A percentile compares a stretch with the other conserved stretches of the same genome.
Conservation (phyloP, 2,888 invertebrate genomes). For the Trileptium ribeirensis region DNA sequence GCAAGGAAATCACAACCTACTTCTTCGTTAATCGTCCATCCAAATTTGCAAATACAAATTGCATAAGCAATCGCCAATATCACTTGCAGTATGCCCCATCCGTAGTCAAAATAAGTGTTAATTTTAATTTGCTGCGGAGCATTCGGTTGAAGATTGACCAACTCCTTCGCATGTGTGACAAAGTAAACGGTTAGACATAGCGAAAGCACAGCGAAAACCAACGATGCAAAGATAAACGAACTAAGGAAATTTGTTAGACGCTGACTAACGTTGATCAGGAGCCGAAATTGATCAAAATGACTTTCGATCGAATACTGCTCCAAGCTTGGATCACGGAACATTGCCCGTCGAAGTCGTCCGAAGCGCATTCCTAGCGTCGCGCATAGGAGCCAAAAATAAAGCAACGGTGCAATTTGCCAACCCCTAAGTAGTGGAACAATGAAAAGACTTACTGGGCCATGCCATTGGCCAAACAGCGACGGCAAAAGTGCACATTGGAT, state of each 20-base stretch:
- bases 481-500: not conserved
- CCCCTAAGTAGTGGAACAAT: constrained; percentile 8
- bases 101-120: constrained; percentile 38
- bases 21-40: constrained; percentile 16
- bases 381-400: constrained; percentile 7
- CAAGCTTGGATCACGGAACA: not conserved
- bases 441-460: not conserved
- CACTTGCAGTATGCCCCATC: constrained; percentile 41
- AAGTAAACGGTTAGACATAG: constrained; percentile 17
- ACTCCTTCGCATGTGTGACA: constrained; percentile 5
- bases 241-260: not conserved
- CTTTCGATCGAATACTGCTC: not conserved
- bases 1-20: no score
- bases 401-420: constrained; percentile 9
- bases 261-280: not conserved
- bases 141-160: not conserved
- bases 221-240: constrained; percentile 15
- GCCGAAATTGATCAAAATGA: constrained; percentile 10
- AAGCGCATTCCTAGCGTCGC: not conserved
- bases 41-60: constrained; percentile 12
- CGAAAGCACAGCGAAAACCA: constrained; percentile 8
- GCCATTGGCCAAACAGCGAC: not conserved
- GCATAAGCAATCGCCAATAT: constrained; percentile 8
- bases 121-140: not conserved
- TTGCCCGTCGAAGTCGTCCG: not conserved